These are phyloP conservation scores for Zoanthus solanderi DNA, from an alignment of 92 coral and sea anemone genomes.

Conservation along the genomic window DNA sequence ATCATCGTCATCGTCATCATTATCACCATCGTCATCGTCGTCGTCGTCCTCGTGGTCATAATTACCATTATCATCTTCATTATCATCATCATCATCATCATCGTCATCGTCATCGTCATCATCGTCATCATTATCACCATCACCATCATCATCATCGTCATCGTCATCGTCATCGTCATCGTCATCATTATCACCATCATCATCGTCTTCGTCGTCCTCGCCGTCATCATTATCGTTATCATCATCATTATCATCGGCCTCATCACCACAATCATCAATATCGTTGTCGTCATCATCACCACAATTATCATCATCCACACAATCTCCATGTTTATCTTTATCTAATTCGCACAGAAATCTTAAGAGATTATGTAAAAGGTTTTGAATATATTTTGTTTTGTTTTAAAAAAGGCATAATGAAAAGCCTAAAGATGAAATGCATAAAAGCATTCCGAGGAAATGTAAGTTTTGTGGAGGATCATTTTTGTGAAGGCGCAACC, in stretches of 20 bases:
- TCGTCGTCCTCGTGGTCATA: background rate
- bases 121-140: background rate
- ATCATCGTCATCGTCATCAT: background rate
- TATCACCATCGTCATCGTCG: background rate
- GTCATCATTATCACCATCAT: background rate
- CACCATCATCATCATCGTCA: background rate
- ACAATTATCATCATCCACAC: no score
- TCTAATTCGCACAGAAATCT: no score
- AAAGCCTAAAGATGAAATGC: slow-evolving; percentile 83
- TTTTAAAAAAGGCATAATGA: slow-evolving; percentile 69
- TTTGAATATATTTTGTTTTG: no score
- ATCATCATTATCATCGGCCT: no score
- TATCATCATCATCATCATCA: no score
- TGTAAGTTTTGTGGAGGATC: slow-evolving; percentile 72
- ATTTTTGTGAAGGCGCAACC: slow-evolving; percentile 82
- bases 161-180: no score
- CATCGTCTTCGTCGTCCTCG: background rate
- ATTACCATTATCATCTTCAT: background rate
- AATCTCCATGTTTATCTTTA: no score
- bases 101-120: no score
- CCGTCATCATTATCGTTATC: no score
- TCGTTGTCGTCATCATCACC: background rate
- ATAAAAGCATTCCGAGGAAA: slow-evolving; percentile 83
- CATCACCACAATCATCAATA: background rate
- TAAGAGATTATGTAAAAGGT: no score